phyloP scores from a whole-genome alignment of 2,888 invertebrate genomes.

The Diadegma fenestrale region DNA sequence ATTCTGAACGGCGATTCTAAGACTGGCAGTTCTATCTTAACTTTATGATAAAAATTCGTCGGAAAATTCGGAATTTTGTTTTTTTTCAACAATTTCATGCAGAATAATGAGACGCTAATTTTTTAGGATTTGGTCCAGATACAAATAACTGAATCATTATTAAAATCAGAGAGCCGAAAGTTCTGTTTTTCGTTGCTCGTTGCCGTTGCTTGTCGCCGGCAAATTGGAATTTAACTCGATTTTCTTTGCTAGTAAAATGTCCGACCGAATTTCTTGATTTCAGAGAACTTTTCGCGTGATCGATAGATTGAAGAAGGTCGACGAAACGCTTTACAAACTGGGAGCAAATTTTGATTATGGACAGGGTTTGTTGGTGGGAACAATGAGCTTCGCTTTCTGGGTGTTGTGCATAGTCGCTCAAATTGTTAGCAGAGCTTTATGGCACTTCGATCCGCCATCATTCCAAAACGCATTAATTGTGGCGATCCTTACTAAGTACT shows the following conservation, averaged over 20 bases:
- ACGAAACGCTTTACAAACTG: conserved; percentile 58
- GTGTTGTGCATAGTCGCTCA: neutral
- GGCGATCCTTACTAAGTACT: neutral
- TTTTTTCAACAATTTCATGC: too few species aligned
- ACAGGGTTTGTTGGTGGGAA: conserved; percentile 1
- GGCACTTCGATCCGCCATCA: neutral
- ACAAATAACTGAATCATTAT: too few species aligned
- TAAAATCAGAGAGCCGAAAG: too few species aligned
- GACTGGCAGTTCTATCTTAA: too few species aligned
- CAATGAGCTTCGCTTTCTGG: neutral
- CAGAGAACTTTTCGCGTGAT: conserved; percentile 19
- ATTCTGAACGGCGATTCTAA: too few species aligned
- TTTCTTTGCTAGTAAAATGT: neutral
- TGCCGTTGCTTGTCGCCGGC: neutral
- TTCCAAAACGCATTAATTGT: neutral
- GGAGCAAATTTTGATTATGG: conserved; percentile 44
- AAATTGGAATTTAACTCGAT: neutral
- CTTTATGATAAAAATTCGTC: too few species aligned
- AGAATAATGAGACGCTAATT: too few species aligned
- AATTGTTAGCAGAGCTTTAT: neutral
- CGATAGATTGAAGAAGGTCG: conserved; percentile 29
- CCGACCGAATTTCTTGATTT: neutral
- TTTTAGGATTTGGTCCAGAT: neutral
- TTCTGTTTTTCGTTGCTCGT: neutral
- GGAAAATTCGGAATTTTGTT: too few species aligned